Evolutionary conservation across 2,797 vertebrate genomes (phyloP).

Genomic region (Thalassophryne amazonica): DNA sequence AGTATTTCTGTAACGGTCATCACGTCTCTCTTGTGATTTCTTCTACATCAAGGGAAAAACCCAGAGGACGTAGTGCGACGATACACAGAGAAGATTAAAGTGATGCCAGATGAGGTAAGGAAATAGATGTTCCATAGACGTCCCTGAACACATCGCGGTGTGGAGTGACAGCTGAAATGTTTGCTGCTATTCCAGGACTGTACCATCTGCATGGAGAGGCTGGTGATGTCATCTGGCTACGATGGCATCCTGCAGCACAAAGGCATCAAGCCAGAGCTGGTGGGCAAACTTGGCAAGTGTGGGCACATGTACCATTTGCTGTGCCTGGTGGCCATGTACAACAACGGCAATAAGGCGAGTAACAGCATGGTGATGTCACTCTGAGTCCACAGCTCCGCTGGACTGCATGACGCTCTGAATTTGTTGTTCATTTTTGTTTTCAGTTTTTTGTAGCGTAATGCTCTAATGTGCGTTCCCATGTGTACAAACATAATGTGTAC

Average conservation of each 20-base stretch:
- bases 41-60: conserved; percentile 82
- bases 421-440: conserved; percentile 4
- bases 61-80: conserved; percentile 92
- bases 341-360: conserved; percentile 95
- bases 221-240: conserved; percentile 90
- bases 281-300: conserved; percentile 94
- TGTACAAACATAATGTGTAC: no score
- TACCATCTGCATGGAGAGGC: conserved; percentile 97
- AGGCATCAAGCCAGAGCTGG: conserved; percentile 88
- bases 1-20: background rate
- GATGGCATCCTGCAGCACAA: conserved; percentile 89
- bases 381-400: conserved; percentile 29
- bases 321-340: conserved; percentile 98
- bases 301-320: conserved; percentile 96
- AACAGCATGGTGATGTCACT: conserved; percentile 50
- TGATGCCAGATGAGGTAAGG: conserved; percentile 88
- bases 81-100: conserved; percentile 94
- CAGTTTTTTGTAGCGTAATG: no score
- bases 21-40: conserved; percentile 6
- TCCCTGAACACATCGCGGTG: conserved; percentile 21
- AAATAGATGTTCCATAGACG: no score
- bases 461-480: no score
- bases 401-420: background rate
- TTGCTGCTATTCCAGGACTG: conserved; percentile 83
- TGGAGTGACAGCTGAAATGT: conserved; percentile 34